These are phyloP conservation scores for Plutella xylostella DNA, from an alignment of 2,888 invertebrate genomes.

Conservation along the genomic window DNA sequence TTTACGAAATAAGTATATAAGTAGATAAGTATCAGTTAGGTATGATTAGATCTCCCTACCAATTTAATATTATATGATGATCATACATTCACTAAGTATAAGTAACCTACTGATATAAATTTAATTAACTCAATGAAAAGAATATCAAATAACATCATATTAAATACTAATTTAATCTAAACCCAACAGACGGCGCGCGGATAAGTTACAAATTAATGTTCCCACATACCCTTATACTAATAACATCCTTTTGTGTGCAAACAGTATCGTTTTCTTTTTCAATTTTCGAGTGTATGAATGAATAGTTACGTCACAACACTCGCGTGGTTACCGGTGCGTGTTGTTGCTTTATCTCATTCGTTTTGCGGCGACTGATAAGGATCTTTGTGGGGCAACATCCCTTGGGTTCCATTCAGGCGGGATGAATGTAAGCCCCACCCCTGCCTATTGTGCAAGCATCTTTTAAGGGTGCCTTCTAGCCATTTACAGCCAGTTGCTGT, in stretches of 20 bases:
- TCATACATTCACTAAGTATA: too few relatives aligned
- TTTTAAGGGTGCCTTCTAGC: conserved; percentile 24
- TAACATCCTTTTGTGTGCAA: conserved; percentile 60
- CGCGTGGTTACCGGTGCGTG: conserved; percentile 41
- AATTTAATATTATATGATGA: too few relatives aligned
- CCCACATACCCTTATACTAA: conserved; percentile 67
- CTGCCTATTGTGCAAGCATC: conserved; percentile 19
- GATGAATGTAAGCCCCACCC: conserved; percentile 26
- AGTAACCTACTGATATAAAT: too few relatives aligned
- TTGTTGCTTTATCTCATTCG: conserved; percentile 22
- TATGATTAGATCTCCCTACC: too few relatives aligned
- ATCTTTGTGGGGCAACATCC: conserved; percentile 26
- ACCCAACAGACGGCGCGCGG: conserved; percentile 23
- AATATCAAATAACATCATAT: neutral
- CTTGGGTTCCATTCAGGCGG: conserved; percentile 29
- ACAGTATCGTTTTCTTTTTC: conserved; percentile 50
- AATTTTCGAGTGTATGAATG: conserved; percentile 50
- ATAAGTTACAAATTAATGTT: conserved; percentile 63
- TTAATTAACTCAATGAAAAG: neutral
- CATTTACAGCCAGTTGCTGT: conserved; percentile 8
- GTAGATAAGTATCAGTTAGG: too few relatives aligned
- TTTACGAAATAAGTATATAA: too few relatives aligned
- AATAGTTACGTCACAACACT: conserved; percentile 57
- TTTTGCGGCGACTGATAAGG: conserved; percentile 41
- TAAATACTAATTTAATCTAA: neutral